These are phyloP conservation scores for Drosophila prolongata DNA, from an alignment of 2,888 invertebrate species.

Conservation along the genomic window DNA sequence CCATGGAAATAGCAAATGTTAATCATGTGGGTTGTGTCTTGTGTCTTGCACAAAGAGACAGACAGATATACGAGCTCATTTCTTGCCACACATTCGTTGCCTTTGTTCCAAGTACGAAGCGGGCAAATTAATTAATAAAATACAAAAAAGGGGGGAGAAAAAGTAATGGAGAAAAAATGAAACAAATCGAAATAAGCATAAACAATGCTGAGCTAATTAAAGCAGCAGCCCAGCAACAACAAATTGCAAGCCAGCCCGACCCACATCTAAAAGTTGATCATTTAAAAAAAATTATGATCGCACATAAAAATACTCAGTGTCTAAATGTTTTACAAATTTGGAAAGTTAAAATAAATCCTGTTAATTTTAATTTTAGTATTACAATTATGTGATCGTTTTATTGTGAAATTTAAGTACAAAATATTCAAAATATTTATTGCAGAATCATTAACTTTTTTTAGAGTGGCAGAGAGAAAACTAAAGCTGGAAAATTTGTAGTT, in stretches of 20 bases:
- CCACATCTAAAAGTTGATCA: conserved; percentile 47
- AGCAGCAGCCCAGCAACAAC: conserved; percentile 34
- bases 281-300: conserved; percentile 11
- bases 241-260: conserved; percentile 42
- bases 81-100: conserved; percentile 37
- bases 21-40: conserved; percentile 49
- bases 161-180: conserved; percentile 40
- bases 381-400: too few species aligned
- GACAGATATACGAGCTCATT: conserved; percentile 15
- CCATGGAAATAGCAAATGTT: conserved; percentile 52
- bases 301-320: background rate
- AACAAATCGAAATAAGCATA: conserved; percentile 44
- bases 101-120: conserved; percentile 54
- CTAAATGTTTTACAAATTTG: background rate
- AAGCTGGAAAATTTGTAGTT: too few species aligned
- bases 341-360: background rate
- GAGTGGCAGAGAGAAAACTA: too few species aligned
- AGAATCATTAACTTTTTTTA: too few species aligned
- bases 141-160: conserved; percentile 19
- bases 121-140: conserved; percentile 61
- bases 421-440: background rate
- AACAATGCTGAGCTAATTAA: conserved; percentile 62
- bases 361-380: too few species aligned
- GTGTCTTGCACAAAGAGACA: conserved; percentile 17
- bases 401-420: too few species aligned